Percentiles rank a stretch among this genome's conserved stretches.
phyloP scores from a whole-genome alignment of 2,888 invertebrate species.

The Drosophila paranaensis region DNA sequence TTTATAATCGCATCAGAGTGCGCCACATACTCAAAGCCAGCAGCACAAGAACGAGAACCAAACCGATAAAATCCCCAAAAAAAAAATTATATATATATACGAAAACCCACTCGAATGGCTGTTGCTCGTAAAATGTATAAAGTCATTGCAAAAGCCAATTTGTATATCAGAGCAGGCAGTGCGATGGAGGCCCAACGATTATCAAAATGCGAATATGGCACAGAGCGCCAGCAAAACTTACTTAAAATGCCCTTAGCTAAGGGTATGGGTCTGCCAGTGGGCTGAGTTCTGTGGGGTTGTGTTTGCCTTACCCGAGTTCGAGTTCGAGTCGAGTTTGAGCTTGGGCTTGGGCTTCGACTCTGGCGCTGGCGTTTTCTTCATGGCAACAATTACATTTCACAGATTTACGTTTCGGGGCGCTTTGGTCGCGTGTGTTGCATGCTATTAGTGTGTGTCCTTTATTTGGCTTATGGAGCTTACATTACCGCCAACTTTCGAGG shows the following conservation, averaged over 20 bases:
- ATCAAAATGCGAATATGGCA: conserved; percentile 76
- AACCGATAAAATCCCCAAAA: conserved; percentile 35
- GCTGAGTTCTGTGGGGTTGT: conserved; percentile 5
- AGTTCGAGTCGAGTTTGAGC: neutral
- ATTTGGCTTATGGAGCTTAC: conserved; percentile 79
- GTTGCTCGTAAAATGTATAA: conserved; percentile 75
- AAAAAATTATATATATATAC: conserved; percentile 3
- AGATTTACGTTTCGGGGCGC: conserved; percentile 71
- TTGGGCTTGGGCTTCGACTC: neutral
- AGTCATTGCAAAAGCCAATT: conserved; percentile 78
- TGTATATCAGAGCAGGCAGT: conserved; percentile 68
- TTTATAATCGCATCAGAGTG: conserved; percentile 78
- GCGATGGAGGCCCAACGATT: conserved; percentile 58
- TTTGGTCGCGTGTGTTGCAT: conserved; percentile 78
- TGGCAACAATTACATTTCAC: conserved; percentile 81
- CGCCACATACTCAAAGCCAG: conserved; percentile 39
- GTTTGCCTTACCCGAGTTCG: neutral
- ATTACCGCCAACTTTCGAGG: conserved; percentile 63
- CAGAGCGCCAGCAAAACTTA: conserved; percentile 67
- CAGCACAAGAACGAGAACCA: conserved; percentile 31
- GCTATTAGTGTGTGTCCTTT: conserved; percentile 77
- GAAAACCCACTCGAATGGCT: conserved; percentile 57
- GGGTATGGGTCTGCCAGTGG: conserved; percentile 2
- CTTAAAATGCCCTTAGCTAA: conserved; percentile 74
- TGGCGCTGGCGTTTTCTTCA: conserved; percentile 59